Conservation (phyloP, 64 coral and sea anemone genomes). For the Montipora foliosa region DNA sequence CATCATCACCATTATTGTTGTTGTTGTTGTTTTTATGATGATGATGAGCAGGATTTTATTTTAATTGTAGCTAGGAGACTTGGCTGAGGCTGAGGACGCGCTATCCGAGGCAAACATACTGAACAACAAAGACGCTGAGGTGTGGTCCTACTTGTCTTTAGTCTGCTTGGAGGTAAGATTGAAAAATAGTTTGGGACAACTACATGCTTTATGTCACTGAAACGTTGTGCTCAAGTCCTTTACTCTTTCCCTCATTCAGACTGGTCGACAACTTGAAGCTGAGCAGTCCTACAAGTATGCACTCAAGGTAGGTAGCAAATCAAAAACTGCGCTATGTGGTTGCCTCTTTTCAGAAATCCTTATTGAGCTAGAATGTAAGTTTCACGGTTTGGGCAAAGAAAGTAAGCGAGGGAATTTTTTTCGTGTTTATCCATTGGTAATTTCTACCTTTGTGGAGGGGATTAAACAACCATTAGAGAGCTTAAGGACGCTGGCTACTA, state of each 20-base stretch:
- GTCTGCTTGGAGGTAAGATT: conserved; percentile 88
- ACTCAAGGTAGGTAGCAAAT: conserved; percentile 66
- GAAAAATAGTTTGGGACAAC: too few species aligned
- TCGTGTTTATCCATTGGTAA: background rate
- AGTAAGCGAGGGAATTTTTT: background rate
- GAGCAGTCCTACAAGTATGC: conserved; percentile 96
- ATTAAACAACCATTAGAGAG: too few species aligned
- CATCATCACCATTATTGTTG: too few species aligned
- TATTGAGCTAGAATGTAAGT: background rate
- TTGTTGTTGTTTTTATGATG: too few species aligned
- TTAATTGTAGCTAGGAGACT: conserved; percentile 78
- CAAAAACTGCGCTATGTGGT: background rate
- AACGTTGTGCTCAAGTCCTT: too few species aligned
- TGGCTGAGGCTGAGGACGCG: conserved; percentile 95
- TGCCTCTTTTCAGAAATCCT: background rate
- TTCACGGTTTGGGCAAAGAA: too few species aligned
- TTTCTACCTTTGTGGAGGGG: too few species aligned
- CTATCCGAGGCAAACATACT: conserved; percentile 96
- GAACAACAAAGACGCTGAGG: conserved; percentile 92
- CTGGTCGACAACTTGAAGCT: conserved; percentile 87
- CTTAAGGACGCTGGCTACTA: too few species aligned
- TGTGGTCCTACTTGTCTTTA: conserved; percentile 93
- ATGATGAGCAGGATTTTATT: background rate
- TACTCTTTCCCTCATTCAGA: conserved; percentile 47
- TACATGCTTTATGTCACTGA: too few species aligned